Conservation (phyloP, 2,113 vertebrate species). For the Urocolius indicus region DNA sequence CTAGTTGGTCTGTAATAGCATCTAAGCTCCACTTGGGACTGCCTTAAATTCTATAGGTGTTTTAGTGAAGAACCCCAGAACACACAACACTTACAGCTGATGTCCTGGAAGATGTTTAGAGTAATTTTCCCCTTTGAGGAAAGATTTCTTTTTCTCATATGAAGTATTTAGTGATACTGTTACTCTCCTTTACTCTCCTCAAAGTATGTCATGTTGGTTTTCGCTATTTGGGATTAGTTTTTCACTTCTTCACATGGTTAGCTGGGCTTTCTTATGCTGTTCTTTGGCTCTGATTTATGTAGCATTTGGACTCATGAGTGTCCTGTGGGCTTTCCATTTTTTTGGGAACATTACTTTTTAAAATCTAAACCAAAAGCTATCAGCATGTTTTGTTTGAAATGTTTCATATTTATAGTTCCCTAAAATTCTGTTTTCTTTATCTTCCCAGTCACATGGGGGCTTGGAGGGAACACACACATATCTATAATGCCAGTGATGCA, state of each 20-base stretch:
- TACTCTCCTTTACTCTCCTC: constrained; percentile 47
- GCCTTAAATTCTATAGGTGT: background rate
- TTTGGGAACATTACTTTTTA: constrained; percentile 77
- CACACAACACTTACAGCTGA: background rate
- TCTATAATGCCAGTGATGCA: constrained; percentile 19
- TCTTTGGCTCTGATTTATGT: constrained; percentile 85
- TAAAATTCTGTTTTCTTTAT: constrained; percentile 39
- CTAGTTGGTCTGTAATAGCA: background rate
- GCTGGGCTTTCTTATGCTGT: constrained; percentile 78
- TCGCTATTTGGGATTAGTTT: constrained; percentile 67
- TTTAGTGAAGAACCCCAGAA: background rate
- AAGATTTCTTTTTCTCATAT: background rate
- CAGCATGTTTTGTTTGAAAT: constrained; percentile 66
- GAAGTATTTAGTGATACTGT: background rate
- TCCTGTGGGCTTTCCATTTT: constrained; percentile 80
- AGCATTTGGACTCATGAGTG: constrained; percentile 75
- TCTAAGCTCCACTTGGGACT: background rate
- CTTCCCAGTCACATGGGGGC: constrained; percentile 34
- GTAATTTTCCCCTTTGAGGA: background rate
- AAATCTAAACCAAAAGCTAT: constrained; percentile 78
- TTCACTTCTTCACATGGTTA: constrained; percentile 61
- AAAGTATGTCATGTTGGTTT: constrained; percentile 32
- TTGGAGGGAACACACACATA: constrained; percentile 29
- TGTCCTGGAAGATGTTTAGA: background rate
- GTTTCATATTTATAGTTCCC: constrained; percentile 60